phyloP scores from a whole-genome alignment of 1,140 invertebrate genomes.

The Asbolus verrucosus region DNA sequence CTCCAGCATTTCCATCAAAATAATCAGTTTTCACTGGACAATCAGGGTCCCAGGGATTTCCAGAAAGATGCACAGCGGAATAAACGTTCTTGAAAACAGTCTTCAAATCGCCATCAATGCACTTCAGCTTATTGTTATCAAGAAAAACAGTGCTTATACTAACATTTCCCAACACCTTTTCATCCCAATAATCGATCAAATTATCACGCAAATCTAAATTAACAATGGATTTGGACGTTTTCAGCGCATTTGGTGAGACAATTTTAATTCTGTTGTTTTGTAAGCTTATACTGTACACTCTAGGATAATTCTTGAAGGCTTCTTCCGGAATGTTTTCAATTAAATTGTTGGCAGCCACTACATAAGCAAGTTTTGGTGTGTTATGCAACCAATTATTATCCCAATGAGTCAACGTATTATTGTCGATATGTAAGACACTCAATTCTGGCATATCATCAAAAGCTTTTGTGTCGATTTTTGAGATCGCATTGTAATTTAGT shows the following conservation, averaged over 20 bases:
- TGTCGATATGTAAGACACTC: conserved; percentile 39
- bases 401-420: conserved; percentile 45
- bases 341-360: not conserved
- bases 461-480: conserved; percentile 40
- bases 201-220: conserved; percentile 11
- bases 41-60: conserved; percentile 2
- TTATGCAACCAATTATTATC: conserved; percentile 46
- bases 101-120: not conserved
- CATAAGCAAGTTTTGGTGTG: conserved; percentile 19
- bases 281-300: conserved; percentile 10
- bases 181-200: not conserved
- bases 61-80: too few relatives aligned
- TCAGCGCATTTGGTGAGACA: not conserved
- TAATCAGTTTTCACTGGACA: too few relatives aligned
- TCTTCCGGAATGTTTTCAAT: not conserved
- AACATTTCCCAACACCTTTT: not conserved
- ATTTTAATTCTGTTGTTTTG: not conserved
- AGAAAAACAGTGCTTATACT: conserved; percentile 7
- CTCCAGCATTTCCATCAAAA: too few relatives aligned
- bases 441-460: conserved; percentile 46
- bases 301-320: conserved; percentile 18
- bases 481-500: conserved; percentile 45
- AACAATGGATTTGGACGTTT: not conserved
- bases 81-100: not conserved
- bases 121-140: not conserved